phyloP scores from a whole-genome alignment of 2,888 invertebrate genomes.

The Aquatica leii region DNA sequence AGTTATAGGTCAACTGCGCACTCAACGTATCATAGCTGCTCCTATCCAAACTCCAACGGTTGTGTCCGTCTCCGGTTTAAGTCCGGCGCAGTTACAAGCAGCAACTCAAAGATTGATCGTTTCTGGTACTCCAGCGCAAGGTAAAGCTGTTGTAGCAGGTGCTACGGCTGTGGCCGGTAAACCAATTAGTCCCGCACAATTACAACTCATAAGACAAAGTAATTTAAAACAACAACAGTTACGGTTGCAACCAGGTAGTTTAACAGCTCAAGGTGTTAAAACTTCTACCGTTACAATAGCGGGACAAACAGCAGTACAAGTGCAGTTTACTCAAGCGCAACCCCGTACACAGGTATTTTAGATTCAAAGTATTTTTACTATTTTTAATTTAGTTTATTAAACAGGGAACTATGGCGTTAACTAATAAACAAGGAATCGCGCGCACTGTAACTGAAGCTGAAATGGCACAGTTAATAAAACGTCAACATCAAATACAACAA shows the following conservation, averaged over 20 bases:
- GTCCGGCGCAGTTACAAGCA: conserved; percentile 56
- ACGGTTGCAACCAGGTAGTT: conserved; percentile 52
- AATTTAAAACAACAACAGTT: conserved; percentile 55
- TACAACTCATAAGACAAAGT: conserved; percentile 71
- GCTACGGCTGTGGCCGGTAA: conserved; percentile 60
- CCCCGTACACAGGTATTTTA: conserved; percentile 41
- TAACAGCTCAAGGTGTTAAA: conserved; percentile 51
- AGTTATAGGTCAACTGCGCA: conserved; percentile 50
- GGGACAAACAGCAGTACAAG: conserved; percentile 50
- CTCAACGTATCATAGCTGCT: conserved; percentile 56
- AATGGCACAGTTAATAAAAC: conserved; percentile 64
- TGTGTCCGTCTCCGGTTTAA: conserved; percentile 58
- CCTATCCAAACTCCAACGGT: conserved; percentile 56
- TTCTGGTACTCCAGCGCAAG: conserved; percentile 52
- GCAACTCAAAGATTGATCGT: conserved; percentile 63
- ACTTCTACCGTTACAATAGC: conserved; percentile 56
- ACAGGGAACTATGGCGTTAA: conserved; percentile 57
- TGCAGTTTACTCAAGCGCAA: conserved; percentile 59
- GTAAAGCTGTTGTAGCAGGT: conserved; percentile 52
- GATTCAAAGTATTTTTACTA: background rate
- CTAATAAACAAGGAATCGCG: conserved; percentile 54
- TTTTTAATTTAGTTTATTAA: conserved; percentile 52
- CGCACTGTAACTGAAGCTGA: conserved; percentile 64
- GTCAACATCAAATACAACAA: conserved; percentile 55
- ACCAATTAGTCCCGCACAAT: conserved; percentile 64